These are phyloP conservation scores for Nomada flava DNA, from an alignment of 2,888 invertebrate genomes.

Conservation along the genomic window DNA sequence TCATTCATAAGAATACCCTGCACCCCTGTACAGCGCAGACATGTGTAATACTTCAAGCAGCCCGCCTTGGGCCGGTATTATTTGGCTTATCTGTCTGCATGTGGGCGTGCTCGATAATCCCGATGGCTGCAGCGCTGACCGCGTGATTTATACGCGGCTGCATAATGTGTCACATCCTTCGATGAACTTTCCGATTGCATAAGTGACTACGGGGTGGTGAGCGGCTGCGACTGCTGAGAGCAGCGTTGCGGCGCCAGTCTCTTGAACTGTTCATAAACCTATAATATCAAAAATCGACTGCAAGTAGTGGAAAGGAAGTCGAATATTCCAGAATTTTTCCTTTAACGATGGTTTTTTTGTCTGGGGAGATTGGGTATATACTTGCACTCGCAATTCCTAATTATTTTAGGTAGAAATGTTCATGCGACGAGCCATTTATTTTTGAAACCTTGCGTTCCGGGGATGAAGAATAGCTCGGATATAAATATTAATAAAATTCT, in stretches of 20 bases:
- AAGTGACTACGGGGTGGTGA: slow-evolving; percentile 62
- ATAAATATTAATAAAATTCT: too few relatives aligned
- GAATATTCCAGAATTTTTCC: too few relatives aligned
- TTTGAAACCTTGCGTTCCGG: too few relatives aligned
- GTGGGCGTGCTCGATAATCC: slow-evolving; percentile 64
- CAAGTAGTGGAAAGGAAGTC: too few relatives aligned
- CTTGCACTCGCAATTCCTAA: too few relatives aligned
- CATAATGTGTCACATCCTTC: slow-evolving; percentile 64
- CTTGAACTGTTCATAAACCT: slow-evolving; percentile 44
- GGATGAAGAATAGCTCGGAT: too few relatives aligned
- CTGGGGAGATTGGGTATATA: too few relatives aligned
- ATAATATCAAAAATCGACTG: too few relatives aligned
- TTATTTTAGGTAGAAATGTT: too few relatives aligned
- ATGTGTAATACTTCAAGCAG: not conserved
- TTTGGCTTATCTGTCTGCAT: slow-evolving; percentile 48
- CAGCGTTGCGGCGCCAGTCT: slow-evolving; percentile 61
- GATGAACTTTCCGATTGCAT: slow-evolving; percentile 69
- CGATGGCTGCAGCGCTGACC: slow-evolving; percentile 40
- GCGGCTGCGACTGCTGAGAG: slow-evolving; percentile 57
- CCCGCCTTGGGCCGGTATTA: slow-evolving; percentile 26
- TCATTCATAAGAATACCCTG: not conserved
- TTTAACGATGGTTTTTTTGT: too few relatives aligned
- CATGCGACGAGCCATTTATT: too few relatives aligned
- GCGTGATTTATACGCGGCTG: slow-evolving; percentile 62
- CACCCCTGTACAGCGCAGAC: not conserved